Evolutionary conservation across 1,140 invertebrate genomes (phyloP).

Genomic region (Periplaneta americana): DNA sequence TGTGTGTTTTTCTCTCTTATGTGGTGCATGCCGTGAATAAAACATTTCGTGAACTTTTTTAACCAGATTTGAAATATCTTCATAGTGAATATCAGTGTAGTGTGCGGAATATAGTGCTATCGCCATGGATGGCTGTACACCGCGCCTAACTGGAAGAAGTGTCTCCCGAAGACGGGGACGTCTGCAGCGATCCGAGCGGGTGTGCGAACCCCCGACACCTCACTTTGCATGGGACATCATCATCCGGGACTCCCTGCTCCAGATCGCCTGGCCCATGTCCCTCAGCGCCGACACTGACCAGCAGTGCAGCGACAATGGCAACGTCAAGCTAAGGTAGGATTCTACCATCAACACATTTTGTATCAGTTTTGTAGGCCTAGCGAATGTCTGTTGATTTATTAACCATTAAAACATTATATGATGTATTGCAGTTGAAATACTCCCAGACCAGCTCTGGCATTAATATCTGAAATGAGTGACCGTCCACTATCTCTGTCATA

Average conservation of each 20-base stretch:
- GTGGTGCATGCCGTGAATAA: no score
- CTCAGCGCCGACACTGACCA: conserved; percentile 29
- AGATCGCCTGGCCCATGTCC: conserved; percentile 39
- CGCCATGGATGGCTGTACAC: conserved; percentile 7
- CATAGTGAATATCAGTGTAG: not conserved
- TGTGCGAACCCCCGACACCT: conserved; percentile 23
- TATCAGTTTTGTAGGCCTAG: no score
- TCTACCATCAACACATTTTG: no score
- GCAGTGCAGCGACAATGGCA: conserved; percentile 4
- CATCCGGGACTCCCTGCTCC: conserved; percentile 36
- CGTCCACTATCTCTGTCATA: no score
- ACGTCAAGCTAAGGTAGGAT: conserved; percentile 21
- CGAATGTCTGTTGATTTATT: no score
- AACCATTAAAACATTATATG: no score
- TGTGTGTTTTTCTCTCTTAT: not conserved
- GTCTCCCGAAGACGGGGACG: conserved; percentile 23
- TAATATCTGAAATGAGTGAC: no score
- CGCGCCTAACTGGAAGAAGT: not conserved
- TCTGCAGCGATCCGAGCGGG: conserved; percentile 31
- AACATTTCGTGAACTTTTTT: no score
- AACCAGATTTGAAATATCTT: no score
- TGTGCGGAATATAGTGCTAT: not conserved
- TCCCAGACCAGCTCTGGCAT: no score
- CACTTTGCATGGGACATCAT: conserved; percentile 36
- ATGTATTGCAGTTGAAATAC: no score